phyloP scores from a whole-genome alignment of 1,140 invertebrate species.

The Archivesica marissinica region DNA sequence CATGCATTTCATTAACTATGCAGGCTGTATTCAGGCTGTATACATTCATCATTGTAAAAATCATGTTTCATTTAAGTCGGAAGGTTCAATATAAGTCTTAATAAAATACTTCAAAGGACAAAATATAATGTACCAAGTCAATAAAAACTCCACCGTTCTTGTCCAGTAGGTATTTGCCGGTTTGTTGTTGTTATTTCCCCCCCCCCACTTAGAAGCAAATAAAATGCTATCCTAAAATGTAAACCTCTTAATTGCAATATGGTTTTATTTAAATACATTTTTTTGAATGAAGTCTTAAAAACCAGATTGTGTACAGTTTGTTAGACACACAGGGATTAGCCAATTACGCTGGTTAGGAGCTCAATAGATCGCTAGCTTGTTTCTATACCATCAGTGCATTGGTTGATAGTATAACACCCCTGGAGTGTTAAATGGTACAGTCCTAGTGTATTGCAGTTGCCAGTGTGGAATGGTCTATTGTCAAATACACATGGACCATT shows the following conservation, averaged over 20 bases:
- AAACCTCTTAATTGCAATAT: background rate
- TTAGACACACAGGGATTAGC: background rate
- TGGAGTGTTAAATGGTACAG: background rate
- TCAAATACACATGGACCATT: background rate
- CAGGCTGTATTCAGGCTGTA: background rate
- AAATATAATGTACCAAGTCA: background rate
- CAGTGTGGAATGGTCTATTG: slow-evolving; percentile 31
- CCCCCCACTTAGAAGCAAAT: background rate
- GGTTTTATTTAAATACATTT: background rate
- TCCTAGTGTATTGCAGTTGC: background rate
- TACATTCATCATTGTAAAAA: slow-evolving; percentile 10
- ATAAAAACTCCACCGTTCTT: background rate
- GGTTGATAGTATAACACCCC: slow-evolving; percentile 2
- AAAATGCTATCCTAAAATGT: background rate
- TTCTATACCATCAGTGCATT: background rate
- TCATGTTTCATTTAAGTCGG: slow-evolving; percentile 11
- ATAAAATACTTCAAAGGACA: background rate
- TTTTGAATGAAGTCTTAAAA: too few species aligned
- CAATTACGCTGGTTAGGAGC: background rate
- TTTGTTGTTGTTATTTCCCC: background rate
- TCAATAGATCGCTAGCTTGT: background rate
- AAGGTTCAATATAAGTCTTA: slow-evolving; percentile 27
- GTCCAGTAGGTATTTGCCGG: background rate
- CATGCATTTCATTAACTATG: slow-evolving; percentile 1
- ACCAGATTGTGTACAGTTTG: background rate